Base-by-base conservation (phyloP, 2,113 vertebrate species). In the Ranitomeya variabilis region DNA sequence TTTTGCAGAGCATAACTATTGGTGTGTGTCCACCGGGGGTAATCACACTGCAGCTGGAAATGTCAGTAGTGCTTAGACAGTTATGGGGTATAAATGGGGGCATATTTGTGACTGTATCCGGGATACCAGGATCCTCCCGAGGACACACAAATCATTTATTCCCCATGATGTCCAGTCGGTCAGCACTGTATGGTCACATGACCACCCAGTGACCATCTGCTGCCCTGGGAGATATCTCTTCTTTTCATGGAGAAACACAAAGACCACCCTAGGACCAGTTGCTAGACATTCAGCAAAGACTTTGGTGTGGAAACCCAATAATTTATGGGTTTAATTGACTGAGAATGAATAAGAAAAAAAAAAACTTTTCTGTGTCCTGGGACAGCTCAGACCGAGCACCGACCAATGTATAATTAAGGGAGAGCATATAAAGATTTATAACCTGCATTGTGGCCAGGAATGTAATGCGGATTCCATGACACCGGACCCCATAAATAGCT, bases 191-290 rank as follows among this genome's bases (percentile, higher is more conserved):
- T 64, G 12, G 60, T 85, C 86, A 80, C 69, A 81, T 77, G 89
- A 85, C 66, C 23, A n/a, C 55, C 26, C 66, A 64, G 23, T 89
- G 89, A 82, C 90, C 85, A 89, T 91, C 90, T 87, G 86, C 16
- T 54, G 77, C 37, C 74, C 64, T 19, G 80, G 64, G 83, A 76
- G 80, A 81, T 64, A 76, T 64, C 79, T 55, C 21, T 78, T 66
- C 78, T 86, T 64, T 81, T 62, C 54, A 55, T 57, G 8, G 55
- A 21, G 31, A 12, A n/a, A 54, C 37, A 89, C 84, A 86, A 55
- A 59, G 76, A 10, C 71, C 73, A 52, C 71, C 71, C 23, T 19
- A 26, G 9, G 87, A 54, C 37, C 89, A 85, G 90, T 85, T 89
- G 87, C 83, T 88, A 45, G 52, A 79, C 19, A 57, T 52, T 80